Percentiles rank a stretch among this genome's conserved stretches.
phyloP scores from a whole-genome alignment of 2,797 vertebrate species.

The Acridotheres tristis region DNA sequence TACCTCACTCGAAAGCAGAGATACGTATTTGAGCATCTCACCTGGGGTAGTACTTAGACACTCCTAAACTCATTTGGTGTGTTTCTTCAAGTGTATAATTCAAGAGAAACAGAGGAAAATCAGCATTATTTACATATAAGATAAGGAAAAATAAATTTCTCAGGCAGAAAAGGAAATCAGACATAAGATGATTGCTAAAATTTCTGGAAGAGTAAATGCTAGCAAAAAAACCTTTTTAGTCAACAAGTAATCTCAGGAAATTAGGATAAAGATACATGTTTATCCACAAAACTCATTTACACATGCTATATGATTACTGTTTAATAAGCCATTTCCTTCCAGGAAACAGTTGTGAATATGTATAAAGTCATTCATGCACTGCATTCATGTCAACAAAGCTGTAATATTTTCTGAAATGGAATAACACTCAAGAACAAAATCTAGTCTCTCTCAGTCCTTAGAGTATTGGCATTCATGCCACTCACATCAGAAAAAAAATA shows the following conservation, averaged over 20 bases:
- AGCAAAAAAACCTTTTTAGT: neutral
- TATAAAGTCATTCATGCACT: conserved; percentile 20
- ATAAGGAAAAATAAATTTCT: neutral
- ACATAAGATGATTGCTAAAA: neutral
- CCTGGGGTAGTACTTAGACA: neutral
- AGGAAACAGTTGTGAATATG: conserved; percentile 34
- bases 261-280: neutral
- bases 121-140: neutral
- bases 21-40: neutral
- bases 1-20: neutral
- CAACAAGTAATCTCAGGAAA: neutral
- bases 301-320: neutral
- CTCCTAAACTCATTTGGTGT: neutral
- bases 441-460: neutral
- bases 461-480: neutral
- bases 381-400: neutral
- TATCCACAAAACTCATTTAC: conserved; percentile 10
- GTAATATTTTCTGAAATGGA: neutral
- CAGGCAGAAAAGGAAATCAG: neutral
- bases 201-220: neutral
- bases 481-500: neutral
- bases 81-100: neutral
- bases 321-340: conserved; percentile 42
- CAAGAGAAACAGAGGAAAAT: neutral
- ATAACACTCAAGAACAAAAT: neutral